Evolutionary conservation across 2,797 vertebrate genomes (phyloP).

Genomic region (Pygocentrus nattereri): DNA sequence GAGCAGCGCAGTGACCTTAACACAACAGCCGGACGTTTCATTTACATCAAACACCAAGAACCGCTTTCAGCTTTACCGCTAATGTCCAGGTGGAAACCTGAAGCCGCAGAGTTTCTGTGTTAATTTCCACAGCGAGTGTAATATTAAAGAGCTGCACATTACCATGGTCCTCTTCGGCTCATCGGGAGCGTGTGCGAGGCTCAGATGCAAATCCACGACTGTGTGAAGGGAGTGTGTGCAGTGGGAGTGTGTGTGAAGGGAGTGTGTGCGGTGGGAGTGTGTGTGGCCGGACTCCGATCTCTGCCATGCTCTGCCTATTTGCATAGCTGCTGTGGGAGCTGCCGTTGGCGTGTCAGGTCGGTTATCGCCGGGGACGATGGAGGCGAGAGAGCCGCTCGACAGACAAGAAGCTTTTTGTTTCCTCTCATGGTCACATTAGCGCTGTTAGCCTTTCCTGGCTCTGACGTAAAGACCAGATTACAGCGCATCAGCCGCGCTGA

Average conservation of each 20-base stretch:
- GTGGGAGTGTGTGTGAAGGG: not conserved
- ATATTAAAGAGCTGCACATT: not conserved
- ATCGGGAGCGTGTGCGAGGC: not conserved
- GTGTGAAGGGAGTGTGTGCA: not conserved
- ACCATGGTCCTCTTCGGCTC: constrained; percentile 10
- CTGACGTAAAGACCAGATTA: not conserved
- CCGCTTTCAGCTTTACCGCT: not conserved
- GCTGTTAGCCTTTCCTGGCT: not conserved
- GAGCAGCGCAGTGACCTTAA: not conserved
- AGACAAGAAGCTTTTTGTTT: constrained; percentile 7
- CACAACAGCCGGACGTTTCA: no score
- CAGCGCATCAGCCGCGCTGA: not conserved
- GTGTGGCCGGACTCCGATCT: no score
- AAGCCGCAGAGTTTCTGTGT: no score
- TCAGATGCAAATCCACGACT: not conserved
- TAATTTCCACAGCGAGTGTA: not conserved
- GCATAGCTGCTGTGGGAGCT: not conserved
- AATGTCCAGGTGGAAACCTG: no score
- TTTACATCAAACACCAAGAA: not conserved
- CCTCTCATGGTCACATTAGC: not conserved
- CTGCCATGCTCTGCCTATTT: not conserved
- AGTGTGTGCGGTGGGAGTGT: not conserved
- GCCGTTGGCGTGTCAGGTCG: not conserved
- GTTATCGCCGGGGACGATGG: not conserved
- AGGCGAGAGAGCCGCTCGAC: not conserved